Evolutionary conservation across 2,113 vertebrate species (phyloP).

Genomic region (Misgurnus anguillicaudatus): DNA sequence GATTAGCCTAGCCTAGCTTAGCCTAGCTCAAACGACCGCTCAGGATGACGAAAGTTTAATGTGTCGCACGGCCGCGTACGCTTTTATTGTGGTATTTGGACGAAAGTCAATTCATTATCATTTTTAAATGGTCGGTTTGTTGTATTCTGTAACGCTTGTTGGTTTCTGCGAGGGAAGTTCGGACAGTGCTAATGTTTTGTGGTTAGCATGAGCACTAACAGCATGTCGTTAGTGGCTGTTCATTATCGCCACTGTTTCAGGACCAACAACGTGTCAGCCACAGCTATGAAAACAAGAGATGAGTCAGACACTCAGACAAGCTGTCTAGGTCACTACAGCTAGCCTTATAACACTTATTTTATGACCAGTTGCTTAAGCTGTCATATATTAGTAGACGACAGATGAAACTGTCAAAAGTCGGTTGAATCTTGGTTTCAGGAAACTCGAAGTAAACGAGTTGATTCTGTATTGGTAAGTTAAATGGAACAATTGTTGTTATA

Average conservation of each 20-base stretch:
- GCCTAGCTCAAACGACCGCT: background rate
- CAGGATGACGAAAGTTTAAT: background rate
- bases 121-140: background rate
- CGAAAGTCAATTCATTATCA: background rate
- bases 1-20: constrained; percentile 7
- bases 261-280: constrained; percentile 30
- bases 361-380: background rate
- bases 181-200: background rate
- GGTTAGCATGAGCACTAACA: constrained; percentile 23
- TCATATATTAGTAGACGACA: background rate
- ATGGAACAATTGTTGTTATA: no score
- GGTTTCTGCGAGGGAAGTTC: background rate
- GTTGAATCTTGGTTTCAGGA: no score
- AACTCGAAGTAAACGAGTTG: no score
- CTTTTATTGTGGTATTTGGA: background rate
- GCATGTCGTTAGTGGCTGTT: constrained; percentile 24
- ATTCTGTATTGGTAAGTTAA: no score
- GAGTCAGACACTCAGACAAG: background rate
- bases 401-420: background rate
- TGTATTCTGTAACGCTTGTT: background rate
- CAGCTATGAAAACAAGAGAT: constrained; percentile 22
- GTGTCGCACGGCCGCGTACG: background rate
- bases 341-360: background rate
- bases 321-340: background rate
- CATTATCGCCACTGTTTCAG: constrained; percentile 17